Evolutionary conservation across 2,113 vertebrate species (phyloP).

Genomic region (Chelonoidis abingdonii): DNA sequence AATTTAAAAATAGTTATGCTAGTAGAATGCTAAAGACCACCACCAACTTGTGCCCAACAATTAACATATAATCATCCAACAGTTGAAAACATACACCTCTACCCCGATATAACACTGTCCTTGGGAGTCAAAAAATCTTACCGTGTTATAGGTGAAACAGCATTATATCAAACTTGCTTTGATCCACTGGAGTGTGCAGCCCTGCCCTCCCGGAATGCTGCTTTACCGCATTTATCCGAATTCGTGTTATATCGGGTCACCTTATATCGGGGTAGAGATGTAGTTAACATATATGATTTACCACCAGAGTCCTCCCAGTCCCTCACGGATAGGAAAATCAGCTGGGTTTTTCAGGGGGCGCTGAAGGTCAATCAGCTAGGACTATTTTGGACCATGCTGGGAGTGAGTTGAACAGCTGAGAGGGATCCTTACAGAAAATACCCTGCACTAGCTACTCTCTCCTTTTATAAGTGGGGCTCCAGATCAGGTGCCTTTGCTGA

Average conservation of each 20-base stretch:
- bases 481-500: constrained; percentile 38
- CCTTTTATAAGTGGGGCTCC: background rate
- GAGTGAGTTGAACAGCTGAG: constrained; percentile 45
- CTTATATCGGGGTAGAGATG: no score
- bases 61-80: background rate
- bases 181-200: no score
- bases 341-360: background rate
- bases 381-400: background rate
- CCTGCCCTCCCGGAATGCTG: no score
- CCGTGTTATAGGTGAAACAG: no score
- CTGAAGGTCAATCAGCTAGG: constrained; percentile 18
- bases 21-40: background rate
- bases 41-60: background rate
- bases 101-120: no score
- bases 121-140: no score
- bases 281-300: constrained; percentile 57
- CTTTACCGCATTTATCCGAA: no score
- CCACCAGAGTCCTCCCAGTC: background rate
- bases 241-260: no score
- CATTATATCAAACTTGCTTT: no score
- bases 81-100: background rate
- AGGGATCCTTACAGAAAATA: constrained; percentile 46
- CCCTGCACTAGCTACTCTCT: constrained; percentile 29
- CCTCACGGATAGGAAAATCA: constrained; percentile 38
- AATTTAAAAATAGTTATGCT: background rate